Conservation (phyloP, 2,888 invertebrate genomes). For the Chaitophorus viminalis region DNA sequence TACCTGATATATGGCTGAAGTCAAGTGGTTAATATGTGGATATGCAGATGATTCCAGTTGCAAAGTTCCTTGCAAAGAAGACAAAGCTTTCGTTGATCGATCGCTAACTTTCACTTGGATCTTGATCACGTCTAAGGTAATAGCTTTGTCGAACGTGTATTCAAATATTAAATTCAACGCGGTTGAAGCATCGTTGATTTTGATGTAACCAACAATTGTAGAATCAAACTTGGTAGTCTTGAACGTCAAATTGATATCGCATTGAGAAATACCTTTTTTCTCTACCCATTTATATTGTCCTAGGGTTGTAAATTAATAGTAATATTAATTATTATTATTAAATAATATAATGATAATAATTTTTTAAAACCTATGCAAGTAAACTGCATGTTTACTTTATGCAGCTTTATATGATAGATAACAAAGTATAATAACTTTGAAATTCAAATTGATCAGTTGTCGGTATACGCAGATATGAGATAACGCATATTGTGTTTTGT, state of each 20-base stretch:
- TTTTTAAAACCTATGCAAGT: too few species aligned
- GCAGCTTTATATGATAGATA: too few species aligned
- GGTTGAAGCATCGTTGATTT: constrained; percentile 70
- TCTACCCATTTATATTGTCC: constrained; percentile 73
- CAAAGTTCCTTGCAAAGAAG: constrained; percentile 74
- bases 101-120: constrained; percentile 68
- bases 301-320: constrained; percentile 65
- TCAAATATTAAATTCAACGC: constrained; percentile 75
- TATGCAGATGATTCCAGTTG: constrained; percentile 81
- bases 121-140: constrained; percentile 65
- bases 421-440: too few species aligned
- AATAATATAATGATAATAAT: too few species aligned
- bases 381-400: too few species aligned
- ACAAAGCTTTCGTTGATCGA: constrained; percentile 72
- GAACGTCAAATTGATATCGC: constrained; percentile 79
- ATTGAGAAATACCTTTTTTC: constrained; percentile 79
- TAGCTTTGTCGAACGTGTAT: constrained; percentile 74
- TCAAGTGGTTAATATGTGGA: constrained; percentile 77
- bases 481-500: too few species aligned
- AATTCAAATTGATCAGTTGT: too few species aligned
- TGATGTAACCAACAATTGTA: constrained; percentile 78
- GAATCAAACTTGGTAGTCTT: constrained; percentile 82
- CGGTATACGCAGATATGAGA: too few species aligned
- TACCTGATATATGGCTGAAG: constrained; percentile 75
- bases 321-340: too few species aligned